Evolutionary conservation across 2,888 invertebrate species (phyloP).

Genomic region (Yponomeuta malinellus): DNA sequence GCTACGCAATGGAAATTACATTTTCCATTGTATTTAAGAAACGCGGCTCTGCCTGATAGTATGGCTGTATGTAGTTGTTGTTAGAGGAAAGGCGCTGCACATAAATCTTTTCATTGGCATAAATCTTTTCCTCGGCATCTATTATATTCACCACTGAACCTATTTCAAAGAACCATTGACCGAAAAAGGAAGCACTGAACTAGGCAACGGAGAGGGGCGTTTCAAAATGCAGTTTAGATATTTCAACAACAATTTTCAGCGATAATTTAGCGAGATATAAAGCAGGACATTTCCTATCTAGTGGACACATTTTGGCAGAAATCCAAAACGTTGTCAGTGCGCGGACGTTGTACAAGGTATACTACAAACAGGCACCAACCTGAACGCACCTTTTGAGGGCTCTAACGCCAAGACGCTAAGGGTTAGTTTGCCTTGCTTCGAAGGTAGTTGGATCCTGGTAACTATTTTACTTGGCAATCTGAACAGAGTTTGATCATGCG

Average conservation of each 20-base stretch:
- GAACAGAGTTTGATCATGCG: neutral
- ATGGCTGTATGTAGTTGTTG: too few species aligned
- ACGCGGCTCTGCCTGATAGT: too few species aligned
- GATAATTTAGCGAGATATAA: conserved; percentile 5
- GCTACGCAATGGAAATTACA: too few species aligned
- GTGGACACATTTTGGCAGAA: conserved; percentile 5
- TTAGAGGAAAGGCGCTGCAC: too few species aligned
- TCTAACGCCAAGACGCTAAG: neutral
- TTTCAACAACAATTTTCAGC: neutral
- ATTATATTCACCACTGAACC: too few species aligned
- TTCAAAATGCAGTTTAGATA: neutral
- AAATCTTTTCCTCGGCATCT: too few species aligned
- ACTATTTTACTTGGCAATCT: neutral
- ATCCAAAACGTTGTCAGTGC: conserved; percentile 9
- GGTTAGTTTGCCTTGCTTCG: neutral
- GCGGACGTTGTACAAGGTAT: conserved; percentile 4
- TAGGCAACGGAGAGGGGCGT: neutral
- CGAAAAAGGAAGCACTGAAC: neutral
- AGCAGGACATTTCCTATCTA: conserved; percentile 2
- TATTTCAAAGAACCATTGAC: neutral
- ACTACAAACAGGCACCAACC: neutral
- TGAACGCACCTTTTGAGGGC: neutral
- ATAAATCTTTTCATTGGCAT: too few species aligned
- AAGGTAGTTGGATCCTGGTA: neutral
- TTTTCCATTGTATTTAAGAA: too few species aligned